Percentiles rank a stretch among this genome's conserved stretches.
Evolutionary conservation across 2,113 vertebrate genomes (phyloP).

Genomic region (Lophura nycthemera): DNA sequence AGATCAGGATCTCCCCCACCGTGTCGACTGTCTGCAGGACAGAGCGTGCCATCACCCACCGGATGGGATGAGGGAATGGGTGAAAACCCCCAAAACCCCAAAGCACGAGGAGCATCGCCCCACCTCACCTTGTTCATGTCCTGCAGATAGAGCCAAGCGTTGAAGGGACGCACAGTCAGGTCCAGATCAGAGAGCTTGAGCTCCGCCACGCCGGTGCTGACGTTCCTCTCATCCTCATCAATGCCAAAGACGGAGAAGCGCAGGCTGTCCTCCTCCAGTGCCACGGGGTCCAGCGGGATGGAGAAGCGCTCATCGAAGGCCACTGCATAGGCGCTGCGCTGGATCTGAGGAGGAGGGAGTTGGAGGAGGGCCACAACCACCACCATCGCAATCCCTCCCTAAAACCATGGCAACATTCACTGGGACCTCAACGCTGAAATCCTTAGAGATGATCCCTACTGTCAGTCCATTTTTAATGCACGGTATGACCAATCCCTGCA

Average conservation of each 20-base stretch:
- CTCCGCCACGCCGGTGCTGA: conserved; percentile 90
- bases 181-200: conserved; percentile 93
- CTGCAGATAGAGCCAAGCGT: conserved; percentile 95
- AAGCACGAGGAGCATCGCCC: rapidly evolving
- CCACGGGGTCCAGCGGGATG: conserved; percentile 82
- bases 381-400: not conserved
- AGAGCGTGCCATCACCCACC: rapidly evolving
- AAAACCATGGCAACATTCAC: not conserved
- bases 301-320: conserved; percentile 93
- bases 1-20: conserved; percentile 94
- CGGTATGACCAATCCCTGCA: not conserved
- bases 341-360: conserved; percentile 78
- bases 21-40: conserved; percentile 85
- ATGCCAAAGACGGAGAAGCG: conserved; percentile 91
- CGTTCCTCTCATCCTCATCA: conserved; percentile 87
- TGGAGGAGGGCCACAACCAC: no score
- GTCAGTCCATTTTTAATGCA: not conserved
- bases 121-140: conserved; percentile 89
- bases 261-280: conserved; percentile 90
- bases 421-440: not conserved
- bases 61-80: not conserved
- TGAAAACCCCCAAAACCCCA: not conserved
- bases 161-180: conserved; percentile 88
- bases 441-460: not conserved
- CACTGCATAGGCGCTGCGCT: conserved; percentile 88